These are phyloP conservation scores for Cecropterus lyciades DNA, from an alignment of 1,140 invertebrate genomes.

Conservation along the genomic window DNA sequence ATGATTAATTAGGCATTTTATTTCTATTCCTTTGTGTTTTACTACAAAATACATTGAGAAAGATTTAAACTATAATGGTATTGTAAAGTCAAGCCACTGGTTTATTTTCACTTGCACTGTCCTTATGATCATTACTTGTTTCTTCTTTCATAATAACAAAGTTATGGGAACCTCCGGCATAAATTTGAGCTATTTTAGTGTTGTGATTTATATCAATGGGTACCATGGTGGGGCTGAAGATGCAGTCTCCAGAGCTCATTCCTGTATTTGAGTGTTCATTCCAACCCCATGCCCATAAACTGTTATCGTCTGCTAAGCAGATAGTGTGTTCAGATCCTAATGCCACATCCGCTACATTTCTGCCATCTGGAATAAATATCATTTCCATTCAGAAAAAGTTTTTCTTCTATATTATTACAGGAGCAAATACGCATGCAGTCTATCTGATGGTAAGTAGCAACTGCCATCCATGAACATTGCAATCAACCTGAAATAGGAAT, in stretches of 20 bases:
- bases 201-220: slow-evolving; percentile 44
- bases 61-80: no score
- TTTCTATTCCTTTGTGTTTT: background rate
- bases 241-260: slow-evolving; percentile 86
- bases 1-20: slow-evolving; percentile 16
- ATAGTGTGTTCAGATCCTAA: slow-evolving; percentile 93
- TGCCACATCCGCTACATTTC: slow-evolving; percentile 84
- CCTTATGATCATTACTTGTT: slow-evolving; percentile 14
- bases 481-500: no score
- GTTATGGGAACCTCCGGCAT: slow-evolving; percentile 77
- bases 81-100: no score
- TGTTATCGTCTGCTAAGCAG: slow-evolving; percentile 84
- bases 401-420: no score
- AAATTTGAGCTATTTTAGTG: slow-evolving; percentile 59
- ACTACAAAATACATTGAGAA: no score
- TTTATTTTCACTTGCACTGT: background rate
- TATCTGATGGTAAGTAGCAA: no score
- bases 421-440: no score
- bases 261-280: slow-evolving; percentile 96
- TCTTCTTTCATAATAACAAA: slow-evolving; percentile 63
- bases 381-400: no score
- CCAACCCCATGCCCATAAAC: slow-evolving; percentile 94
- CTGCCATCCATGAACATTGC: no score
- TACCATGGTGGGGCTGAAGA: slow-evolving; percentile 73
- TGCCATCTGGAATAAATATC: slow-evolving; percentile 58